Base-by-base conservation (phyloP, 2,113 vertebrate species). In the Oostethus manadensis region DNA sequence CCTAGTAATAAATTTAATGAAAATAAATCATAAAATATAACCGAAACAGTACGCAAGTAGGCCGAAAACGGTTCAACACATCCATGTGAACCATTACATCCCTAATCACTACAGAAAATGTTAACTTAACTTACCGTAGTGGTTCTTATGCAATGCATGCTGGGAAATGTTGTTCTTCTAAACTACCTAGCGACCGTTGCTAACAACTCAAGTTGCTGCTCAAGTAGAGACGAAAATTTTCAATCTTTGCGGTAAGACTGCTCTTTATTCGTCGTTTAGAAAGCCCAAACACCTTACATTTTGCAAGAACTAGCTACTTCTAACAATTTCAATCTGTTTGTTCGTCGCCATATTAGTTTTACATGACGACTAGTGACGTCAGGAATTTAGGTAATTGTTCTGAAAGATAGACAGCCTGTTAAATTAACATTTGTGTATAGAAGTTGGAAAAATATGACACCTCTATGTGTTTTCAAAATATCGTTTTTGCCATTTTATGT, bases 121-220 rank as follows among this genome's bases (percentile, higher is more conserved):
- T 1, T n/a, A n/a, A n/a, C n/a, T 21, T 4, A 6, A 55, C 53
- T 6, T 21, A 26, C 55, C 40, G 26, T 15, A 26, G 6, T 10
- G 10, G 10, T 3, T 8, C 10, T 16, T 26, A 17, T 10, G 53
- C 42, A 17, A 16, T 13, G 56, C 56, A 40, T 40, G 11, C 33
- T 9, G 64, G 75, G 66, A 56, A 11, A 20, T 4, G 0, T 6
- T 22, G 11, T 16, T 3, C 3, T 13, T 46, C 45, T 9, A 16
- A 0, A 0, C 0, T 6, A 1, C 84, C 29, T 75, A 76, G 87
- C 77, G 76, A 93, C 90, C 45, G 92, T 92, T 92, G 84, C 88
- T 87, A 89, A 78, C 82, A 89, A 90, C 90, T 35, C 16, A 55
- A 23, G 15, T 18, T 44, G 4, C 11, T 15, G 15, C 16, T 9